Base-by-base conservation (phyloP, 2,797 vertebrate species). In the Borostomias antarcticus region DNA sequence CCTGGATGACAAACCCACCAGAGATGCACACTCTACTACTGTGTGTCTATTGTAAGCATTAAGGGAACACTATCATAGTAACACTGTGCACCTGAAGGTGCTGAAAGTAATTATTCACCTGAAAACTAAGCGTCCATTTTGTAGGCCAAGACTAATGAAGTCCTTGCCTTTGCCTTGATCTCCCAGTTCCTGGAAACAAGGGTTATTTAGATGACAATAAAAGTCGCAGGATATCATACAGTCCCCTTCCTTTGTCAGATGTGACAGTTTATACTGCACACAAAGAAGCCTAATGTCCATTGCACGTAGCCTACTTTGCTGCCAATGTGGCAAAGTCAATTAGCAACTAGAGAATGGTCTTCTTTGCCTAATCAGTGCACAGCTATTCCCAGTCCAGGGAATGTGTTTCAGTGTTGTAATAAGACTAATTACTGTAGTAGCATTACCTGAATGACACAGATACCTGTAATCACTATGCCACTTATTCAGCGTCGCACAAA, bases 121-220 rank as follows among this genome's bases (percentile, higher is more conserved):
- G 92, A 98, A 99, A 67, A 95, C 84, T n/a, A 97, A 88, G 64
- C 92, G 92, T 62, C 96, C 96, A 0, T 93, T 91, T 81, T 93
- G 89, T 35, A 98, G 83, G 5, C 96, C 94, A 0, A 99, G 94
- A 77, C 95, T 92, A 17, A 98, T 90, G 80, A 97, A 99, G 77
- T 99, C 97, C 72, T 95, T 91, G 37, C 94, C 93, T 82, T 82
- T 94, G 67, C 92, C 82, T 0, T 89, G 77, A 23, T 94, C 83
- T 0, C 92, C 78, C 0, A 69, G 82, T 66, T 95, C 93, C 97
- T 99, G 85, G 0, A 74, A 85, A 73, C 25, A 50, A 69, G 79
- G n/a, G 5, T 5, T 1, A 64, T 76, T 64, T 45, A 26, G 71
- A 80, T 58, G 37, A 43, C 62, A 69, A 58, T 52, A 11, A 62